These are phyloP conservation scores for Thomomys bottae DNA, from an alignment of 2,113 vertebrate genomes.

Conservation along the genomic window DNA sequence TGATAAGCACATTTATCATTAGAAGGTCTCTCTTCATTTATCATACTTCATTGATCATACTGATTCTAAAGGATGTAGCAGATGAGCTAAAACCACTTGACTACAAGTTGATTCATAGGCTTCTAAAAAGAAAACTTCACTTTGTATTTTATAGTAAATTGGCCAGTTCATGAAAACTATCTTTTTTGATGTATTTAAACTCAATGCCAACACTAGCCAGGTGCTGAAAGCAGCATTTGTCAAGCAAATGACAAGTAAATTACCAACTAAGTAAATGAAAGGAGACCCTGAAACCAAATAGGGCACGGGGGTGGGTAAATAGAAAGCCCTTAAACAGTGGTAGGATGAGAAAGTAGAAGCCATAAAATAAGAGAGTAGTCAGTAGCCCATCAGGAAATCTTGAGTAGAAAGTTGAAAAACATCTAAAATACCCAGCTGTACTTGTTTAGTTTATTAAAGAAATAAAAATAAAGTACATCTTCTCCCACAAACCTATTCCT, in stretches of 20 bases:
- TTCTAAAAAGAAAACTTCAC: background rate
- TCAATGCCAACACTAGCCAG: background rate
- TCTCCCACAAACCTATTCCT: background rate
- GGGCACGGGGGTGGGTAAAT: background rate
- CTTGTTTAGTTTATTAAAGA: background rate
- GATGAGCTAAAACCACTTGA: background rate
- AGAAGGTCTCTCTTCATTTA: background rate
- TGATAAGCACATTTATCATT: background rate
- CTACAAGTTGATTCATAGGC: background rate
- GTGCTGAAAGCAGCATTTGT: background rate
- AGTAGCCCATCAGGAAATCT: background rate
- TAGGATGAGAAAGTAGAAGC: background rate
- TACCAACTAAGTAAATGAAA: background rate
- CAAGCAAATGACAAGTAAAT: background rate
- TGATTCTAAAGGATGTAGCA: background rate
- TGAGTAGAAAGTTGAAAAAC: background rate
- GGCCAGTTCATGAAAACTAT: background rate
- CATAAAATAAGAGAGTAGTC: background rate
- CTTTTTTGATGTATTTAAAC: background rate
- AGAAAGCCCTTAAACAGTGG: background rate
- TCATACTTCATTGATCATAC: background rate
- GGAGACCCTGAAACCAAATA: background rate
- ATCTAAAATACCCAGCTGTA: no score
- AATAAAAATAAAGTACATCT: background rate
- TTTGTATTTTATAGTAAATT: background rate